Conservation (phyloP, 1,140 invertebrate genomes). For the Oedothorax gibbosus region DNA sequence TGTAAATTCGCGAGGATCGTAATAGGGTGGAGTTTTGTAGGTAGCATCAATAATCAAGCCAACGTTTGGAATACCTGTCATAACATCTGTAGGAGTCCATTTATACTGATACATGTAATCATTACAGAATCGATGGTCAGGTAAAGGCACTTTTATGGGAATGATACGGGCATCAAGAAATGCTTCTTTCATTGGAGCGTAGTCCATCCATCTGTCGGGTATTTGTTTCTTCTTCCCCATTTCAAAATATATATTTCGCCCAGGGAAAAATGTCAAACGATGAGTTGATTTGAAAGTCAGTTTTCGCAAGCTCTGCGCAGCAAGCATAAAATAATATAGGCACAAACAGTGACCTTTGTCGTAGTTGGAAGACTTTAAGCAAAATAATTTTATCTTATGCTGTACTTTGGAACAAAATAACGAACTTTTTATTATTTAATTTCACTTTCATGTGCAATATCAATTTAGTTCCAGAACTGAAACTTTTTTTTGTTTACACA, state of each 20-base stretch:
- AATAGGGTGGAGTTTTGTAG: slow-evolving; percentile 29
- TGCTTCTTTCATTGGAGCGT: slow-evolving; percentile 31
- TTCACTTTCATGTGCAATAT: no score
- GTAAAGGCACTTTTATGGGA: slow-evolving; percentile 59
- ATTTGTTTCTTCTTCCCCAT: slow-evolving; percentile 4
- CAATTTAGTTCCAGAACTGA: no score
- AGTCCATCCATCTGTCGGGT: slow-evolving; percentile 55
- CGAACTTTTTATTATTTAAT: no score
- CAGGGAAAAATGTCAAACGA: not conserved
- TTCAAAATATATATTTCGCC: not conserved
- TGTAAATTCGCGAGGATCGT: slow-evolving; percentile 33
- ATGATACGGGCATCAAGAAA: slow-evolving; percentile 34
- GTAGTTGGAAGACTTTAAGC: no score
- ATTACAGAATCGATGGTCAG: not conserved
- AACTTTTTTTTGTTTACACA: no score
- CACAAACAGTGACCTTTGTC: no score
- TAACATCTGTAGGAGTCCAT: slow-evolving; percentile 47
- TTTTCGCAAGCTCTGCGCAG: no score
- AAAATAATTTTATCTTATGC: no score
- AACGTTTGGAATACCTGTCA: not conserved
- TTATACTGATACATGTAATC: not conserved
- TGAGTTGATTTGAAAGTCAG: no score
- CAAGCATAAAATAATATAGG: no score
- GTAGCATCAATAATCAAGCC: slow-evolving; percentile 40
- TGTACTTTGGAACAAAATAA: no score